Conservation (phyloP, 2,113 vertebrate species). For the Isichthys henryi region DNA sequence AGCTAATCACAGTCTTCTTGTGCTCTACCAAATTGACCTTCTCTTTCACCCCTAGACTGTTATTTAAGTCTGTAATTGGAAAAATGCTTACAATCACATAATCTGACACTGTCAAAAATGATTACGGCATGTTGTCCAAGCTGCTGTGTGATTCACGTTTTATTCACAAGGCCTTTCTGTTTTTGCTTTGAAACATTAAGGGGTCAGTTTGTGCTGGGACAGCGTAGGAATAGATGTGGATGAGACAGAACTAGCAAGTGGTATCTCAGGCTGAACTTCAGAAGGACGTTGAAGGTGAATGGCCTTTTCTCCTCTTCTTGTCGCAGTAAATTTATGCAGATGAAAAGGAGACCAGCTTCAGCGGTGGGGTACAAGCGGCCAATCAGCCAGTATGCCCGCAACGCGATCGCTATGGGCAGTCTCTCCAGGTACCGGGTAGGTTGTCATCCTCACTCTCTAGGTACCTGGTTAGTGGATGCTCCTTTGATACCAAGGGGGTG, state of each 20-base stretch:
- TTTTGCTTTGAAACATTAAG: not conserved
- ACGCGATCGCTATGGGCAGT: constrained; percentile 85
- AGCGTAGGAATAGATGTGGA: not conserved
- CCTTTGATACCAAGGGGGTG: not conserved
- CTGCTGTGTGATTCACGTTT: not conserved
- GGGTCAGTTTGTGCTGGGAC: not conserved
- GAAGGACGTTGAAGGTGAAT: not conserved
- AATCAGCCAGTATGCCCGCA: constrained; percentile 88
- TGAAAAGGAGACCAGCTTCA: constrained; percentile 84
- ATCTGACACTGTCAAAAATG: not conserved
- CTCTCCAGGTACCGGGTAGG: constrained; percentile 85
- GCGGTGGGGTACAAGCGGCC: constrained; percentile 95
- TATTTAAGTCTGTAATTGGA: not conserved
- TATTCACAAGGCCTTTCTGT: not conserved
- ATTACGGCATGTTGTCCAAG: not conserved
- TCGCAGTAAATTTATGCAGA: constrained; percentile 68
- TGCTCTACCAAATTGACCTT: not conserved
- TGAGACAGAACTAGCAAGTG: not conserved
- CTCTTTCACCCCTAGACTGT: not conserved
- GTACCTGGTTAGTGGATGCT: not conserved
- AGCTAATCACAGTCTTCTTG: not conserved
- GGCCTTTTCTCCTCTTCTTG: not conserved
- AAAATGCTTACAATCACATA: not conserved
- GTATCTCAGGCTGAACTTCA: not conserved
- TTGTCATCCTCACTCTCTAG: constrained; percentile 6